Percentiles rank a stretch among this genome's conserved stretches.
phyloP scores from a whole-genome alignment of 2,888 invertebrate genomes.

The Petrophora chlorosata region DNA sequence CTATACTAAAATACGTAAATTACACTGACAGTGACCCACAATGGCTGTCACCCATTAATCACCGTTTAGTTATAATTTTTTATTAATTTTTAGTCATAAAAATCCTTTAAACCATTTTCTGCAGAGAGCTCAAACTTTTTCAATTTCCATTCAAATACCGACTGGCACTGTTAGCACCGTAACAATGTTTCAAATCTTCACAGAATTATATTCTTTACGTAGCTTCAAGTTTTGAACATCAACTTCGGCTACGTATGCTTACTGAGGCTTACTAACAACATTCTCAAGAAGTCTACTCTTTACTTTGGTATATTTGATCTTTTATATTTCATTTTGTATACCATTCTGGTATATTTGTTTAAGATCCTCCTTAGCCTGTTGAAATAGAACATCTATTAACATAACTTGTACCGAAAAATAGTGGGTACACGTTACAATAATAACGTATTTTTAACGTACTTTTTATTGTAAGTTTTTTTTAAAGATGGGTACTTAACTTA shows the following conservation, averaged over 20 bases:
- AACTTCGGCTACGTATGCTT: neutral
- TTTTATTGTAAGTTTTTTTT: too few relatives aligned
- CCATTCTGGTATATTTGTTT: too few relatives aligned
- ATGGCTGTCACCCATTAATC: conserved; percentile 16
- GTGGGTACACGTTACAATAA: too few relatives aligned
- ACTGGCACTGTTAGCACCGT: conserved; percentile 53
- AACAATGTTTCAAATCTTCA: conserved; percentile 20
- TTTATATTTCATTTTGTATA: too few relatives aligned
- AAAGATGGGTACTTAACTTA: too few relatives aligned
- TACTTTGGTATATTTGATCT: too few relatives aligned
- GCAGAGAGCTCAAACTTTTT: conserved; percentile 66
- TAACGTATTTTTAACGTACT: too few relatives aligned
- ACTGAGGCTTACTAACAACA: neutral
- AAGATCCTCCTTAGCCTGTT: too few relatives aligned
- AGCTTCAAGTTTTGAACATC: neutral
- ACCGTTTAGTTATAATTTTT: conserved; percentile 40
- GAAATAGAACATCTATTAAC: too few relatives aligned
- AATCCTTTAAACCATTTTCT: conserved; percentile 54
- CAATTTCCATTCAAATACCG: conserved; percentile 70
- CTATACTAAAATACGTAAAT: neutral
- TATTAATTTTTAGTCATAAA: conserved; percentile 47
- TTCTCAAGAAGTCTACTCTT: too few relatives aligned
- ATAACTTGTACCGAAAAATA: too few relatives aligned
- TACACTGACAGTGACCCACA: conserved; percentile 6
- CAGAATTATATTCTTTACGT: conserved; percentile 42